Conservation (phyloP, 2,113 vertebrate genomes). For the Colistium nudipinnis region DNA sequence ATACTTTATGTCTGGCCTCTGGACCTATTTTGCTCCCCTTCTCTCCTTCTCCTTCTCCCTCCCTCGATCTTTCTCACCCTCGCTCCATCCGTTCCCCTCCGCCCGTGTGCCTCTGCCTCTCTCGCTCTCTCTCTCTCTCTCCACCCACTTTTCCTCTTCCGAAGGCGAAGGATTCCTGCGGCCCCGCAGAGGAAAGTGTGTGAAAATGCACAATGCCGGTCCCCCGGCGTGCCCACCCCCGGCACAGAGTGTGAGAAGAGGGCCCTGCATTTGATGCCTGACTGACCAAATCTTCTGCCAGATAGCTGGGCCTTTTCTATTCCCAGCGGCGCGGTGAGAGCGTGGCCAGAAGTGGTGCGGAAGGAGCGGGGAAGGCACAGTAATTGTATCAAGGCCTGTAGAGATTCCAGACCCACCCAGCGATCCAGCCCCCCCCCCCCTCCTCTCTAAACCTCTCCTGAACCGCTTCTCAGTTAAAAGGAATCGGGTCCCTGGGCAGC, state of each 20-base stretch:
- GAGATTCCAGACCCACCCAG: constrained; percentile 82
- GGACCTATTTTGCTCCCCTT: constrained; percentile 51
- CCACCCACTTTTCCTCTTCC: constrained; percentile 72
- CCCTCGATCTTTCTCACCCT: constrained; percentile 23
- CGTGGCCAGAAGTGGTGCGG: constrained; percentile 84
- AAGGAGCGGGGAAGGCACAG: constrained; percentile 84
- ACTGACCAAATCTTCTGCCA: constrained; percentile 88
- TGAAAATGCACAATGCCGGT: constrained; percentile 83
- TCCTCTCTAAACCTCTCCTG: constrained; percentile 66
- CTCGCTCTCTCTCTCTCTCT: constrained; percentile 48
- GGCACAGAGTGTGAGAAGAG: constrained; percentile 83
- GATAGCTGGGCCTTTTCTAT: constrained; percentile 82
- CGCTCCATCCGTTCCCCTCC: constrained; percentile 31
- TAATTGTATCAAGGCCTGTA: constrained; percentile 91
- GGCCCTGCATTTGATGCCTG: constrained; percentile 88
- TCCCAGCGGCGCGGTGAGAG: constrained; percentile 84
- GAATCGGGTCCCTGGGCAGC: constrained; percentile 84
- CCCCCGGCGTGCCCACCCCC: constrained; percentile 74
- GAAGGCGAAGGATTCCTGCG: constrained; percentile 71
- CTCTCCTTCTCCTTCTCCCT: constrained; percentile 30
- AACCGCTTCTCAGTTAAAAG: constrained; percentile 87
- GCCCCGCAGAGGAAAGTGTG: constrained; percentile 80
- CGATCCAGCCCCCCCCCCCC: constrained; percentile 48
- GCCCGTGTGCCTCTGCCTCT: constrained; percentile 8
- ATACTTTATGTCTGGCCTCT: constrained; percentile 66